A percentile compares a stretch with the other conserved stretches of the same genome.
These are phyloP conservation scores for Rhorus exstirpatorius DNA, from an alignment of 2,888 invertebrate genomes.

Conservation along the genomic window DNA sequence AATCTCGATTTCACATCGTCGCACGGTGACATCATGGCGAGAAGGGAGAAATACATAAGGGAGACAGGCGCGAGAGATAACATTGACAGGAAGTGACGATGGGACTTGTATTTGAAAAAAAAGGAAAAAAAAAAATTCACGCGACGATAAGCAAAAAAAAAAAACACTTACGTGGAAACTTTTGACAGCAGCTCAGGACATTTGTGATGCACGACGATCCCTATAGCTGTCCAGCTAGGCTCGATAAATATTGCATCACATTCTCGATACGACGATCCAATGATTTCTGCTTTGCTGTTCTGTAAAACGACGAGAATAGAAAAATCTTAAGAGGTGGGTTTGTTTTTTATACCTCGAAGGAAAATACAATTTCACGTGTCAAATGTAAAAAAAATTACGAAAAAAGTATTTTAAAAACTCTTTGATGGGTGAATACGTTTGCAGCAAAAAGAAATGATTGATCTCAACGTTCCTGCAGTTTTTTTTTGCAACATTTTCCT, in stretches of 20 bases:
- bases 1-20: slow-evolving; percentile 64
- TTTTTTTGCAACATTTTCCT: no score
- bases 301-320: slow-evolving; percentile 13
- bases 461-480: no score
- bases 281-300: slow-evolving; percentile 26
- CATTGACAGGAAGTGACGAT: slow-evolving; percentile 46
- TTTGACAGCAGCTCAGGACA: slow-evolving; percentile 52
- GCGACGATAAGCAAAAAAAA: background rate
- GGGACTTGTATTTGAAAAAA: slow-evolving; percentile 10
- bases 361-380: background rate
- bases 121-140: slow-evolving; percentile 28
- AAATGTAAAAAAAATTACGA: no score
- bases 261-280: slow-evolving; percentile 43
- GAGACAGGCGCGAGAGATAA: slow-evolving; percentile 64
- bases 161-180: slow-evolving; percentile 38
- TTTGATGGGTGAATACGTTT: no score
- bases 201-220: slow-evolving; percentile 51
- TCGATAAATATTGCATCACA: slow-evolving; percentile 35
- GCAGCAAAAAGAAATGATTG: no score
- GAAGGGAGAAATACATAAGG: slow-evolving; percentile 17
- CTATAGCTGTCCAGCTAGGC: slow-evolving; percentile 48
- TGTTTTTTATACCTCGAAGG: no score
- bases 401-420: no score
- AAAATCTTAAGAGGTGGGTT: background rate
- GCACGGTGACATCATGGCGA: slow-evolving; percentile 28